These are phyloP conservation scores for Tychaedon coryphoeus DNA, from an alignment of 2,113 vertebrate genomes.

Conservation along the genomic window DNA sequence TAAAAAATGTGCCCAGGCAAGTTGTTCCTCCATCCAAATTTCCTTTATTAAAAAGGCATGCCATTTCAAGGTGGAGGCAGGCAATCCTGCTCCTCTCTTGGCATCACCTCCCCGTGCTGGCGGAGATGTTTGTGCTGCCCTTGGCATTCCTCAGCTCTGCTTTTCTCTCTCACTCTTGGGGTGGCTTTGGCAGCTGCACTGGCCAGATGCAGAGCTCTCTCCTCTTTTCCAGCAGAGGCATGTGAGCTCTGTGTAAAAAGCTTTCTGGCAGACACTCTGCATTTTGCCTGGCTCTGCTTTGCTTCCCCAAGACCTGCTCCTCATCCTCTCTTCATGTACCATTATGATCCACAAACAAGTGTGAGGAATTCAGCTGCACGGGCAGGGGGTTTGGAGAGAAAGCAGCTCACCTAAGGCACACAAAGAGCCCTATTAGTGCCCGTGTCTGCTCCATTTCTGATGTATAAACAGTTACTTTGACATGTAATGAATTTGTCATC, in stretches of 20 bases:
- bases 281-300: slow-evolving; percentile 29
- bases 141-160: slow-evolving; percentile 58
- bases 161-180: slow-evolving; percentile 61
- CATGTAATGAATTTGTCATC: slow-evolving; percentile 28
- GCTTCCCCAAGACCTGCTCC: slow-evolving; percentile 3
- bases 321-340: background rate
- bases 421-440: background rate
- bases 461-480: background rate
- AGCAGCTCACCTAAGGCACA: background rate
- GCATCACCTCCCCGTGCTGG: background rate
- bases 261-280: slow-evolving; percentile 28
- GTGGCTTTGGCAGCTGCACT: slow-evolving; percentile 56
- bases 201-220: slow-evolving; percentile 58
- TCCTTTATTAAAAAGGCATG: slow-evolving; percentile 26
- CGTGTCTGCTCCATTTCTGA: background rate
- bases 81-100: slow-evolving; percentile 18
- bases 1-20: background rate
- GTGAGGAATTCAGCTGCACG: background rate
- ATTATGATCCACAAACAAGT: background rate
- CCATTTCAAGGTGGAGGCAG: slow-evolving; percentile 38
- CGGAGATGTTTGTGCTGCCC: slow-evolving; percentile 43
- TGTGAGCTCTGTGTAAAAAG: slow-evolving; percentile 53
- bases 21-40: slow-evolving; percentile 9
- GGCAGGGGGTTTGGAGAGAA: background rate
- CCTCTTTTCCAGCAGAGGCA: slow-evolving; percentile 49